Evolutionary conservation across 2,113 vertebrate species (phyloP), one percentile per base, ranked within the genome.

Genomic region (Malurus alboscapulatus): DNA sequence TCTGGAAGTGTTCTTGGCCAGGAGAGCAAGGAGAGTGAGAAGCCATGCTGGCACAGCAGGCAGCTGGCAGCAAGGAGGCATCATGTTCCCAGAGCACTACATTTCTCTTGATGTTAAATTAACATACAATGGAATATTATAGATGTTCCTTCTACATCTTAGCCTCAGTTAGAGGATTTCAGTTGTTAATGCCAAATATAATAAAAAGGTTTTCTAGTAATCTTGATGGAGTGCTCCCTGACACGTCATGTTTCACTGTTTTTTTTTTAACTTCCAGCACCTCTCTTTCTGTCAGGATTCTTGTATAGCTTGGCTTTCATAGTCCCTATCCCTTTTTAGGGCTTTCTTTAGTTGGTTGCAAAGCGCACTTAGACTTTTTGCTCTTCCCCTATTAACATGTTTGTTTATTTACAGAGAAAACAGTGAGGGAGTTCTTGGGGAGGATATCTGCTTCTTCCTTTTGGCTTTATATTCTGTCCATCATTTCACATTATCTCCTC

Each of bases 151-250:
- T 82, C 74, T 75, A 47, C 53, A 17, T 66, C 69, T 69, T 34
- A 81, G 67, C 72, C 72, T 30, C 58, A 38, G 25, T 66, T 68
- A 84, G 29, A 78, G 26, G 32, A 50, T 36, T 91, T 53, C 38
- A 24, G 18, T 45, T 79, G 54, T 58, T 87, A 82, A 79, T 47
- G 66, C 66, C 77, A 92, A 89, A 42, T 65, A 27, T 67, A 92
- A 95, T 67, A 71, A 78, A 91, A 88, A 82, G 47, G 38, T 84
- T 86, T 93, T 83, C 59, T 88, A 32, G 38, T 38, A 38, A 80
- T 90, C 50, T 65, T 83, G 53, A 50, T 8, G 47, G 51, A 69
- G 50, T n/a, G 86, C 20, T 84, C 19, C 38, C 51, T 71, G 79
- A n/a, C 50, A 58, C 75, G 53, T 88, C 66, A 21, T 44, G 29